These are phyloP conservation scores for Silurus lanzhouensis DNA, from an alignment of 2,797 vertebrate species.

Conservation along the genomic window DNA sequence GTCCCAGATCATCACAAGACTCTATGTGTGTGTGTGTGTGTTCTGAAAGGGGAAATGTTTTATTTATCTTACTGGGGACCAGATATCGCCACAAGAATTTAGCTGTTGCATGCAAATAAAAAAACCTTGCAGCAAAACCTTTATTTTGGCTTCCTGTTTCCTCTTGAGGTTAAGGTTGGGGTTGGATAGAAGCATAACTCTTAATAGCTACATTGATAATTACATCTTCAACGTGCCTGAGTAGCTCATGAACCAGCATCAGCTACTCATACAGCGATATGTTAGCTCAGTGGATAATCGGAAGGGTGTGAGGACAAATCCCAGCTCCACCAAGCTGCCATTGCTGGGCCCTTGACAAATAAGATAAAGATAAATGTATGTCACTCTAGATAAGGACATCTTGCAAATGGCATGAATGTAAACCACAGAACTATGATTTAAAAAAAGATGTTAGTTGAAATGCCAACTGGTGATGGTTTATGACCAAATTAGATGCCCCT, in stretches of 20 bases:
- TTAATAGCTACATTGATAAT: background rate
- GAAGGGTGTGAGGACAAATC: too few relatives aligned
- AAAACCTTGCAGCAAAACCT: too few relatives aligned
- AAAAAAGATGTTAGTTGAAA: background rate
- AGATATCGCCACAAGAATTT: background rate
- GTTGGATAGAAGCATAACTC: background rate
- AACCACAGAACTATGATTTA: background rate
- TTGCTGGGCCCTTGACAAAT: too few relatives aligned
- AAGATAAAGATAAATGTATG: too few relatives aligned
- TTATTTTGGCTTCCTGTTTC: background rate
- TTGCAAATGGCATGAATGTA: background rate
- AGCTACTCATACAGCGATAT: too few relatives aligned
- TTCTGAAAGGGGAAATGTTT: background rate
- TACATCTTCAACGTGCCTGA: background rate
- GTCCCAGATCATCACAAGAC: conserved; percentile 22
- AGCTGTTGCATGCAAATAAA: background rate
- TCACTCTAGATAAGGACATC: too few relatives aligned
- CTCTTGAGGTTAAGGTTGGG: background rate
- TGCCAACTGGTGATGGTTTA: conserved; percentile 13
- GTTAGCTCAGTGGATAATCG: too few relatives aligned
- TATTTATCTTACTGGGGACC: background rate
- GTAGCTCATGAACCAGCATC: background rate
- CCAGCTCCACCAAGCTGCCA: too few relatives aligned
- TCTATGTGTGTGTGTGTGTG: background rate
- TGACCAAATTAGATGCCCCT: conserved; percentile 24